Conservation (phyloP, 2,888 invertebrate species). For the Pocota personata region DNA sequence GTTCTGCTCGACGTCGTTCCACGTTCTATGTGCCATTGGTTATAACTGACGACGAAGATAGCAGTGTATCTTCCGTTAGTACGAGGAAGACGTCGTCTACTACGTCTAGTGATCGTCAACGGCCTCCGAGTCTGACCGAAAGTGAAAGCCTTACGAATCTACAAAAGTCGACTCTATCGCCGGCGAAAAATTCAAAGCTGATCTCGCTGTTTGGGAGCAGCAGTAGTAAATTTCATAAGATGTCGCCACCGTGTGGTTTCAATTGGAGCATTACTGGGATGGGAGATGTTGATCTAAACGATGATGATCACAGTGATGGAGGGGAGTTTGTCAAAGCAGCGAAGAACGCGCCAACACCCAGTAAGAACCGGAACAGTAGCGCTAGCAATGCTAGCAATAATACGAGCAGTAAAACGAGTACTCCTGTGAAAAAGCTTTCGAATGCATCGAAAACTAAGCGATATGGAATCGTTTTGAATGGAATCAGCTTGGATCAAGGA, state of each 20-base stretch:
- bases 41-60: constrained; percentile 78
- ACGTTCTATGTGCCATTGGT: constrained; percentile 89
- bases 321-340: constrained; percentile 63
- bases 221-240: constrained; percentile 74
- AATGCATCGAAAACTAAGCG: constrained; percentile 79
- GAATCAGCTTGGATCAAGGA: constrained; percentile 79
- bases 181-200: constrained; percentile 69
- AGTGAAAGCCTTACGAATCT: constrained; percentile 41
- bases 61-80: constrained; percentile 14
- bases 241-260: constrained; percentile 81
- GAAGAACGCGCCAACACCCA: background rate
- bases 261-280: constrained; percentile 81
- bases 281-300: constrained; percentile 77
- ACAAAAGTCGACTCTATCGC: constrained; percentile 59
- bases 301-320: constrained; percentile 76
- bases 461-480: constrained; percentile 82
- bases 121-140: constrained; percentile 46
- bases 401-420: constrained; percentile 45
- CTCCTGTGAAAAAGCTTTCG: constrained; percentile 57
- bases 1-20: constrained; percentile 86
- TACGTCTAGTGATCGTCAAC: constrained; percentile 36
- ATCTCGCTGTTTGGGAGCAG: constrained; percentile 58
- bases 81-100: constrained; percentile 46
- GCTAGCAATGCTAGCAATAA: constrained; percentile 51
- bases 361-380: constrained; percentile 52